Evolutionary conservation across 1,140 invertebrate species (phyloP), one percentile per base, ranked within the genome.

Genomic region (Dryas iulia): DNA sequence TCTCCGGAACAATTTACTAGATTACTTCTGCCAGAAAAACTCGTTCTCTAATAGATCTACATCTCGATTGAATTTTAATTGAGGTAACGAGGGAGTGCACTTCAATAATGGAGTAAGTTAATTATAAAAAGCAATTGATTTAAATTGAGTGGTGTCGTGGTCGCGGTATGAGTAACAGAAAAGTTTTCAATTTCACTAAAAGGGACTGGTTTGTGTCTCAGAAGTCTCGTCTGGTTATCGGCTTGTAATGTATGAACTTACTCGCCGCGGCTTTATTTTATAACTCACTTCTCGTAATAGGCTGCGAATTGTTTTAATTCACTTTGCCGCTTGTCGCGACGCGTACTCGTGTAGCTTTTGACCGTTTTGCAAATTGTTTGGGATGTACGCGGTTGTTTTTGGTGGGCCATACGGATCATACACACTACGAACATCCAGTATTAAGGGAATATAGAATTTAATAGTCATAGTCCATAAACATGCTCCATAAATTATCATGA

Each of bases 161-260:
- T 65, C 82, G 79, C 81, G 79, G 86, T 87, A 86, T 88, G 89
- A 88, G 84, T 89, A 84, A 91, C 85, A 92, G 86, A 92, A 91
- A 92, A 92, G 85, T 92, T 92, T 91, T 92, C 91, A 92, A 92
- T 92, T 92, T 90, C 83, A 91, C 91, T 92, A 92, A 92, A 92
- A 92, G 92, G 92, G 91, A 85, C 91, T 92, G 92, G 89, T 92
- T 90, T 92, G 87, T 92, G 86, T 92, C 91, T 92, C 83, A 86
- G 82, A 89, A 92, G 91, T 91, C 91, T 90, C 84, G 85, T 87
- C 88, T 91, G 89, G 90, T 89, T 92, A 92, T 91, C 89, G 88
- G 89, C 87, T 83, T 86, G 86, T 92, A 90, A 91, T 91, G 87
- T 90, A 91, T 91, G 89, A 91, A 91, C 84, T 90, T 89, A 81